phyloP scores from a whole-genome alignment of 2,113 vertebrate species.

The Saguinus midas region DNA sequence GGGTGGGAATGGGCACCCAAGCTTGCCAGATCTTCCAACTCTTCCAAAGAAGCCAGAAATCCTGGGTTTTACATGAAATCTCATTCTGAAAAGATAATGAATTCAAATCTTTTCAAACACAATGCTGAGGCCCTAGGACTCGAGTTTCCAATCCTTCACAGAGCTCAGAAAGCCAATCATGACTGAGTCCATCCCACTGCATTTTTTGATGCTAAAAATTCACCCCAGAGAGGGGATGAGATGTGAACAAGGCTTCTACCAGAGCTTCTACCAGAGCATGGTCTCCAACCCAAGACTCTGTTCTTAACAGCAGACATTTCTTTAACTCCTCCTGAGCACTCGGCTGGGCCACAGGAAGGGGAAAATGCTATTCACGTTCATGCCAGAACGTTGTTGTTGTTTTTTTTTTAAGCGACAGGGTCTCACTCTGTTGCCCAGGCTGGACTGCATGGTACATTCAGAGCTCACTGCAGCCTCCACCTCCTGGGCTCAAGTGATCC shows the following conservation, averaged over 20 bases:
- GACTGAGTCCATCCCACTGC: not conserved
- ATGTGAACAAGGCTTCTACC: not conserved
- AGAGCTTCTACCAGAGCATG: not conserved
- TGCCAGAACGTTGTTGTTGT: no score
- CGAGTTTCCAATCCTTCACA: not conserved
- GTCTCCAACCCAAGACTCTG: not conserved
- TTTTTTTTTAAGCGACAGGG: no score
- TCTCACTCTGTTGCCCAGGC: no score
- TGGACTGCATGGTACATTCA: no score
- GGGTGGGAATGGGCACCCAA: rapidly evolving
- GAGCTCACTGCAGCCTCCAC: no score
- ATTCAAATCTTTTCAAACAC: not conserved
- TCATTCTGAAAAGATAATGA: not conserved
- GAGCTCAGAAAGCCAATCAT: not conserved
- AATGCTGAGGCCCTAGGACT: not conserved
- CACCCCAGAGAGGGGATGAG: not conserved
- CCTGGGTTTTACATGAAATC: not conserved
- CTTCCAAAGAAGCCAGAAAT: not conserved
- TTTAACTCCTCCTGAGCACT: not conserved
- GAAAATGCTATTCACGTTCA: not conserved
- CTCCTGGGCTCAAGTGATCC: no score
- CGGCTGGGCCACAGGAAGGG: not conserved
- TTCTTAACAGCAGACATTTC: not conserved
- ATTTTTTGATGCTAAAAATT: not conserved
- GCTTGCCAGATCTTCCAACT: not conserved